These are phyloP conservation scores for Diglossa brunneiventris DNA, from an alignment of 2,113 vertebrate species.

Conservation along the genomic window DNA sequence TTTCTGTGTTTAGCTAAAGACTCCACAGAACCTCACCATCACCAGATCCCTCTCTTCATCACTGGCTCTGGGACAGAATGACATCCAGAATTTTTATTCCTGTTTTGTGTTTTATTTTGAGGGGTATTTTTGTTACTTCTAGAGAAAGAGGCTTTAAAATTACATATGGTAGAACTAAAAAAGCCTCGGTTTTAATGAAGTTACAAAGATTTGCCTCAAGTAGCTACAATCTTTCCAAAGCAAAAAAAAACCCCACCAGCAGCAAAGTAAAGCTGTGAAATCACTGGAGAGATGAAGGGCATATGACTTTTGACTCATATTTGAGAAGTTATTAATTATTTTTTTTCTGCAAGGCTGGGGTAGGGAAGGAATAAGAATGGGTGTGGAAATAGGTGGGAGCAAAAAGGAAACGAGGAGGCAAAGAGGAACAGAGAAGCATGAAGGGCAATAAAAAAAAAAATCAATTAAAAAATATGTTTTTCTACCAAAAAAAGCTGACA, in stretches of 20 bases:
- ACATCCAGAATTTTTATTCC: not conserved
- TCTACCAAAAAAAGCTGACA: not conserved
- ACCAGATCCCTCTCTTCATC: not conserved
- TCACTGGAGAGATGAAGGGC: not conserved
- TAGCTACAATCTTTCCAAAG: not conserved
- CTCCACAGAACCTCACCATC: not conserved
- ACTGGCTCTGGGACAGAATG: rapidly evolving
- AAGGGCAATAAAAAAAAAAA: not conserved
- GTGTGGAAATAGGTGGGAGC: not conserved
- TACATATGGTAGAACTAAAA: not conserved
- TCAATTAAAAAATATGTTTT: not conserved
- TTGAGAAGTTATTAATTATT: not conserved
- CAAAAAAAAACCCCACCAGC: not conserved
- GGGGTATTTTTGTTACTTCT: not conserved
- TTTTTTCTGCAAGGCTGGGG: not conserved
- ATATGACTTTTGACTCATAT: not conserved
- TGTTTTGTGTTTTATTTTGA: not conserved
- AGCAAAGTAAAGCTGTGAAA: not conserved
- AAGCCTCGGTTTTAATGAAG: not conserved
- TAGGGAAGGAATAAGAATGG: not conserved
- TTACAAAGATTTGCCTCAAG: not conserved
- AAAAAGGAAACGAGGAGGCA: not conserved
- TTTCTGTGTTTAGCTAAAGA: not conserved
- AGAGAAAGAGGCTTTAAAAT: not conserved
- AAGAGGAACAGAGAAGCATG: not conserved